These are phyloP conservation scores for Muscicapa adusta DNA, from an alignment of 2,113 vertebrate species.

Conservation along the genomic window DNA sequence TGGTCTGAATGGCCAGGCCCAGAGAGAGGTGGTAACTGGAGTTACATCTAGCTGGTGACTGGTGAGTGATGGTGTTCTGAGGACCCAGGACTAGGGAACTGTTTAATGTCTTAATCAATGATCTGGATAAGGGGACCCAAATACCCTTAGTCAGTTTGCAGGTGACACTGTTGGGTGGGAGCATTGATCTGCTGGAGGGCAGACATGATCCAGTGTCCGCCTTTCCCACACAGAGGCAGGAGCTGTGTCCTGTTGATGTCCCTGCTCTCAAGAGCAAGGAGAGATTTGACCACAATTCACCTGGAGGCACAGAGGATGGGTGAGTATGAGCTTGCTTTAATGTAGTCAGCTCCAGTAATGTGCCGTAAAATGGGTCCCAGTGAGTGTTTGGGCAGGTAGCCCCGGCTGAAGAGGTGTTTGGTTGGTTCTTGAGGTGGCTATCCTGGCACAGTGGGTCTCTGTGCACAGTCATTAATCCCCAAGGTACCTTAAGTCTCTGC, in stretches of 20 bases:
- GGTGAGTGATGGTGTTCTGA: rapidly evolving
- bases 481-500: background rate
- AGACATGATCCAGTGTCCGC: background rate
- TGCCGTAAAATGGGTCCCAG: rapidly evolving
- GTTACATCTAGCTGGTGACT: background rate
- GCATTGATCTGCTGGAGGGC: background rate
- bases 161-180: background rate
- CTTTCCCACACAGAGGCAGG: background rate
- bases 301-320: background rate
- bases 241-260: background rate
- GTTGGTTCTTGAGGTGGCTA: background rate
- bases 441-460: background rate
- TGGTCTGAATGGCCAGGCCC: background rate
- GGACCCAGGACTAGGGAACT: background rate
- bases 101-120: background rate
- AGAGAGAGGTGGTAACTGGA: background rate
- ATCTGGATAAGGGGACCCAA: background rate
- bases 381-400: background rate
- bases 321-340: background rate
- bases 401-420: background rate
- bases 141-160: background rate
- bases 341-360: background rate
- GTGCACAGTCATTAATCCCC: background rate
- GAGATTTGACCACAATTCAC: background rate
- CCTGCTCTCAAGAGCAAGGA: background rate